phyloP scores from a whole-genome alignment of 2,797 vertebrate species.

The Myioborus miniatus region DNA sequence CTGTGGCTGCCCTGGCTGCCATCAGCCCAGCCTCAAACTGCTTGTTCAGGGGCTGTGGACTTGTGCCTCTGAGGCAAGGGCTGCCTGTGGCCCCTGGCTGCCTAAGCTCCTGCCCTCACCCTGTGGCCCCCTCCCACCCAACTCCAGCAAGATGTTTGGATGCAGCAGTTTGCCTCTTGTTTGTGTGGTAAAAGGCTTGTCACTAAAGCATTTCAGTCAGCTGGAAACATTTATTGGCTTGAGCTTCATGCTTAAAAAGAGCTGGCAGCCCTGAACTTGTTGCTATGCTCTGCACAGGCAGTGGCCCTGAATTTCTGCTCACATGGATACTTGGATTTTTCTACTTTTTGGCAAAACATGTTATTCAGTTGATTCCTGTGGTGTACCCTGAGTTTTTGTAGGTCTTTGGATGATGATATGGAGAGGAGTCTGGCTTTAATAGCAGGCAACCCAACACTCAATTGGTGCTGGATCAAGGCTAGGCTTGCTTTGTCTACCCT shows the following conservation, averaged over 20 bases:
- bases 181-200: not conserved
- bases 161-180: not conserved
- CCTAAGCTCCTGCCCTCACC: not conserved
- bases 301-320: slow-evolving; percentile 8
- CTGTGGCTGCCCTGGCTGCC: not conserved
- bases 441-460: not conserved
- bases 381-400: not conserved
- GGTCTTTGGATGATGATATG: not conserved
- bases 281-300: slow-evolving; percentile 20
- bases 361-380: not conserved
- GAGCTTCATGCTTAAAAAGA: not conserved
- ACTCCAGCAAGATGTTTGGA: not conserved
- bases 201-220: slow-evolving; percentile 14
- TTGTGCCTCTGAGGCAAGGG: accelerated
- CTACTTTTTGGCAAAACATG: not conserved
- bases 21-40: not conserved
- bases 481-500: not conserved
- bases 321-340: not conserved
- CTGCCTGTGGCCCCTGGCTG: not conserved
- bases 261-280: slow-evolving; percentile 10
- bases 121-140: accelerated
- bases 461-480: not conserved
- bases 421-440: not conserved
- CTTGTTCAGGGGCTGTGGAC: not conserved
- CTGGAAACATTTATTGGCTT: slow-evolving; percentile 41